Evolutionary conservation across 2,888 invertebrate species (phyloP).

Genomic region (Steinernema hermaphroditum): DNA sequence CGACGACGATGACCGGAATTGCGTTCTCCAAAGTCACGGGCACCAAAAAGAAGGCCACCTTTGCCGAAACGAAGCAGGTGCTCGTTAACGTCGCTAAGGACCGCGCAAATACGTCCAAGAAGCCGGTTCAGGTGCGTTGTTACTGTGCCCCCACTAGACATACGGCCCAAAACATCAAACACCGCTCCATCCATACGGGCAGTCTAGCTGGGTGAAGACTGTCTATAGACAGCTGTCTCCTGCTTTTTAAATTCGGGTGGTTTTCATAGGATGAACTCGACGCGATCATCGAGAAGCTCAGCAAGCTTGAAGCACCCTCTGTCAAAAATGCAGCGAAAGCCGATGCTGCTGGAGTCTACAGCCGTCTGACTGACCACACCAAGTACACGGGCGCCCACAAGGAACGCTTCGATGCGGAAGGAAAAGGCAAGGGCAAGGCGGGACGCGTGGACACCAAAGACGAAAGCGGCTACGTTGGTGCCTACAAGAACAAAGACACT

Average conservation of each 20-base stretch:
- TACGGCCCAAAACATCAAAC: no score
- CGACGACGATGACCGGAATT: constrained; percentile 65
- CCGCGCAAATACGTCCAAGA: constrained; percentile 57
- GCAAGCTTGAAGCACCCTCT: constrained; percentile 60
- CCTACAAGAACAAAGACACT: constrained; percentile 67
- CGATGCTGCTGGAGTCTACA: constrained; percentile 61
- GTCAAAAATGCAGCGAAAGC: constrained; percentile 59
- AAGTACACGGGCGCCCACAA: constrained; percentile 66
- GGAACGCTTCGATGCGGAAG: constrained; percentile 66
- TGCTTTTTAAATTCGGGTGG: no score
- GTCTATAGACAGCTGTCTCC: no score
- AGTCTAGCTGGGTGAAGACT: no score
- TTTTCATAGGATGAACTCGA: constrained; percentile 61
- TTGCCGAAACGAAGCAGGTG: constrained; percentile 65
- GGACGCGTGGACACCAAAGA: constrained; percentile 60
- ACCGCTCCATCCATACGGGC: background rate
- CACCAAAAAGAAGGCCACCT: constrained; percentile 66
- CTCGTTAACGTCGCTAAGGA: constrained; percentile 63
- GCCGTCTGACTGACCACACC: constrained; percentile 65
- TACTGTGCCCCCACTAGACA: no score
- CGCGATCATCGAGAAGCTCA: constrained; percentile 59
- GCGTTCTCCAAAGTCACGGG: constrained; percentile 66
- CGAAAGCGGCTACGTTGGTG: constrained; percentile 65
- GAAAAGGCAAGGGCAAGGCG: constrained; percentile 66
- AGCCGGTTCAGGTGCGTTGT: constrained; percentile 54